Evolutionary conservation across 2,888 invertebrate species (phyloP).

Genomic region (Synanthedon vespiformis): DNA sequence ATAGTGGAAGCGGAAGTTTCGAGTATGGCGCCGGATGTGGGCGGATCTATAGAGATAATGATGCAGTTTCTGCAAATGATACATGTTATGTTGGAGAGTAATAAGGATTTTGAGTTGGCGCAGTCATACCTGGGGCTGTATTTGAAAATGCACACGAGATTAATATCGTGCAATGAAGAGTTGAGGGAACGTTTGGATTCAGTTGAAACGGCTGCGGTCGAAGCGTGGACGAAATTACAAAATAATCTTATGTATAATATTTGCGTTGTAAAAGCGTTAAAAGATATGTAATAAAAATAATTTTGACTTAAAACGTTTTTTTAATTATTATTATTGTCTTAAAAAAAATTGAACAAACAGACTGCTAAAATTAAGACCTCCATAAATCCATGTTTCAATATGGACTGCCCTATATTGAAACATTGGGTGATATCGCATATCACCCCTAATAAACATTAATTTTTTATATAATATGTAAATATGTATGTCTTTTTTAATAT

Average conservation of each 20-base stretch:
- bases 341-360: too few relatives aligned
- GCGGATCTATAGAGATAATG: slow-evolving; percentile 79
- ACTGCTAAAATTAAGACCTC: too few relatives aligned
- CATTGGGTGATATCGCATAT: too few relatives aligned
- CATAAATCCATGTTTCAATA: too few relatives aligned
- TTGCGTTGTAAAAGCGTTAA: slow-evolving; percentile 80
- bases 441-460: too few relatives aligned
- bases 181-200: slow-evolving; percentile 67
- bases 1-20: slow-evolving; percentile 90
- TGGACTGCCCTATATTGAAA: too few relatives aligned
- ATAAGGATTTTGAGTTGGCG: slow-evolving; percentile 88
- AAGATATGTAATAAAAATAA: slow-evolving; percentile 65
- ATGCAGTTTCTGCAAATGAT: slow-evolving; percentile 83
- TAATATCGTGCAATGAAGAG: slow-evolving; percentile 66
- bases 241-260: slow-evolving; percentile 79
- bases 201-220: slow-evolving; percentile 70
- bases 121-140: slow-evolving; percentile 92
- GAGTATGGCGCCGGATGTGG: slow-evolving; percentile 79
- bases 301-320: background rate
- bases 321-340: too few relatives aligned
- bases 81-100: slow-evolving; percentile 76
- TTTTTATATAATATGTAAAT: too few relatives aligned
- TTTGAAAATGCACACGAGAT: slow-evolving; percentile 81
- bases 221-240: slow-evolving; percentile 76
- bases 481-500: too few relatives aligned